Conservation (phyloP, 2,797 vertebrate genomes). For the Antennarius maculatus region DNA sequence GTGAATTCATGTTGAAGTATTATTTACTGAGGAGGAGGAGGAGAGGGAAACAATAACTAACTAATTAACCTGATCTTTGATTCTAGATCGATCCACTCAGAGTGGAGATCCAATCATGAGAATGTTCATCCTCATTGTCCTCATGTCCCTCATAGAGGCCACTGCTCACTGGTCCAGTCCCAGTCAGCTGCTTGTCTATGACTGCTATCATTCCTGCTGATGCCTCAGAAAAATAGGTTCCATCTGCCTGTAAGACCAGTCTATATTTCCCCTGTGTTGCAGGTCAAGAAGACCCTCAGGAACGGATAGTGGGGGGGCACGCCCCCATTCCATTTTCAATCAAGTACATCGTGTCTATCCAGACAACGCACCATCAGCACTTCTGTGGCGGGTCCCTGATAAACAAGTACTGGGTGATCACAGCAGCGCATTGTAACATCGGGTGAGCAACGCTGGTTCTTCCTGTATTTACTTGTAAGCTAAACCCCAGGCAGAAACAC, state of each 20-base stretch:
- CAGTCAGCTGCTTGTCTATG: conserved; percentile 28
- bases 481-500: conserved; percentile 10
- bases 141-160: conserved; percentile 23
- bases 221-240: conserved; percentile 33
- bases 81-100: not conserved
- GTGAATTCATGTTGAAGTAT: too few species aligned
- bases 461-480: not conserved
- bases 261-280: conserved; percentile 29
- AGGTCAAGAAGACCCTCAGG: conserved; percentile 61
- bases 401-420: conserved; percentile 82
- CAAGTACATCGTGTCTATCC: conserved; percentile 86
- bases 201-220: conserved; percentile 27
- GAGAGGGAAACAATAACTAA: too few species aligned
- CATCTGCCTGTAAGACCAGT: conserved; percentile 7
- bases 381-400: conserved; percentile 80
- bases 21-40: too few species aligned
- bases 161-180: conserved; percentile 43
- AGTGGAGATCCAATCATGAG: not conserved
- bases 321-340: conserved; percentile 79
- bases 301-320: conserved; percentile 84
- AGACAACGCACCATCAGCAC: conserved; percentile 75
- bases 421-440: conserved; percentile 83
- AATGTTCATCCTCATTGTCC: conserved; percentile 7
- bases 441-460: conserved; percentile 69
- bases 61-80: too few species aligned